A percentile compares a stretch with the other conserved stretches of the same genome.
Conservation (phyloP, 2,888 invertebrate genomes). For the Salticus scenicus region DNA sequence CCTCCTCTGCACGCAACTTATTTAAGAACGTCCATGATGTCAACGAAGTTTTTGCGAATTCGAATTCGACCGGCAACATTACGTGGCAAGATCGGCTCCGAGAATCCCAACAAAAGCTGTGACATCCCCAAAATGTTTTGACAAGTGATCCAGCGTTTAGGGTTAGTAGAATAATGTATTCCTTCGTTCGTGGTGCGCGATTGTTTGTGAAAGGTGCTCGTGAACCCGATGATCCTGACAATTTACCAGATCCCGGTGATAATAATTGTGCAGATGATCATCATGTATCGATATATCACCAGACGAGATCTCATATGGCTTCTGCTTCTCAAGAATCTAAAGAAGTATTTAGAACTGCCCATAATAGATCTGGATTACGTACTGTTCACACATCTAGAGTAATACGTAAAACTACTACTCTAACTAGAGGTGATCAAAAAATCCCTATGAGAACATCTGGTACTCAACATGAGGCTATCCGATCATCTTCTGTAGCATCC, state of each 20-base stretch:
- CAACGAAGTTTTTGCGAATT: constrained; percentile 25
- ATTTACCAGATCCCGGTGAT: constrained; percentile 75
- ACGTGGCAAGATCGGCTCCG: constrained; percentile 42
- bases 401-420: constrained; percentile 89
- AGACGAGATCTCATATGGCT: constrained; percentile 72
- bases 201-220: constrained; percentile 86
- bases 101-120: background rate
- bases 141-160: background rate
- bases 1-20: constrained; percentile 43
- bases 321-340: constrained; percentile 72
- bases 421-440: constrained; percentile 88
- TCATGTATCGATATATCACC: constrained; percentile 39
- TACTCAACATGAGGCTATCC: constrained; percentile 46
- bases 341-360: constrained; percentile 88
- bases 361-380: constrained; percentile 83
- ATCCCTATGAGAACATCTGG: constrained; percentile 35
- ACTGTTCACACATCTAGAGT: constrained; percentile 89
- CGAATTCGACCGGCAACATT: constrained; percentile 11
- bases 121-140: constrained; percentile 15
- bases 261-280: constrained; percentile 28
- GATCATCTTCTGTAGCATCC: constrained; percentile 33
- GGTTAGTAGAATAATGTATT: constrained; percentile 80
- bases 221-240: constrained; percentile 80
- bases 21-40: constrained; percentile 40
- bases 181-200: constrained; percentile 85